Conservation (phyloP, 2,797 vertebrate species). For the Neoniphon sammara region DNA sequence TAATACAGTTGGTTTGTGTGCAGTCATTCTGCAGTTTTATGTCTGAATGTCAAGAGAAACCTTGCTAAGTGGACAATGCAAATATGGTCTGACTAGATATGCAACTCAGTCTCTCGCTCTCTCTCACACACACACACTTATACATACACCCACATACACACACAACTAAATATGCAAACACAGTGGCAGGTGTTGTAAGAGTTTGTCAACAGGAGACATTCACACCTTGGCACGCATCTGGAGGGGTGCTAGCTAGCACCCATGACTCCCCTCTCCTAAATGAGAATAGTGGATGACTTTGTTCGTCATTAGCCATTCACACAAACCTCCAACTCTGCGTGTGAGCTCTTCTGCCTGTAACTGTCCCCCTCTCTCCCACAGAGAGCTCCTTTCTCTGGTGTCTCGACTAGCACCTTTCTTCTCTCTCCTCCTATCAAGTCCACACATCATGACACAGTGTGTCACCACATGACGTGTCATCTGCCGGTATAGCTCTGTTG, state of each 20-base stretch:
- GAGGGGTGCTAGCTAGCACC: slow-evolving; percentile 73
- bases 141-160: slow-evolving; percentile 1
- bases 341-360: slow-evolving; percentile 43
- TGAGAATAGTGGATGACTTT: slow-evolving; percentile 70
- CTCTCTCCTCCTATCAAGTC: slow-evolving; percentile 53
- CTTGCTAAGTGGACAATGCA: slow-evolving; percentile 25
- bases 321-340: slow-evolving; percentile 66
- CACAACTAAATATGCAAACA: slow-evolving; percentile 46
- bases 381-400: slow-evolving; percentile 43
- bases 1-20: slow-evolving; percentile 29
- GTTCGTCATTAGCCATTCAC: slow-evolving; percentile 80
- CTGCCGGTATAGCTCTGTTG: slow-evolving; percentile 70
- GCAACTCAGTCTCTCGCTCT: slow-evolving; percentile 22
- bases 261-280: slow-evolving; percentile 71
- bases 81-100: slow-evolving; percentile 48
- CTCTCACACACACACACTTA: not conserved
- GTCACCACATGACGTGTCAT: slow-evolving; percentile 74
- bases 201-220: slow-evolving; percentile 78
- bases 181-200: slow-evolving; percentile 76
- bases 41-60: slow-evolving; percentile 30
- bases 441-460: slow-evolving; percentile 72
- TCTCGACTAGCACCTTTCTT: slow-evolving; percentile 66
- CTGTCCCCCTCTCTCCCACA: slow-evolving; percentile 39
- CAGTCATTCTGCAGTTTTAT: slow-evolving; percentile 6
- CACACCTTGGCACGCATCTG: slow-evolving; percentile 73